phyloP scores from a whole-genome alignment of 2,888 invertebrate species.

The Ornithoptera priamus region DNA sequence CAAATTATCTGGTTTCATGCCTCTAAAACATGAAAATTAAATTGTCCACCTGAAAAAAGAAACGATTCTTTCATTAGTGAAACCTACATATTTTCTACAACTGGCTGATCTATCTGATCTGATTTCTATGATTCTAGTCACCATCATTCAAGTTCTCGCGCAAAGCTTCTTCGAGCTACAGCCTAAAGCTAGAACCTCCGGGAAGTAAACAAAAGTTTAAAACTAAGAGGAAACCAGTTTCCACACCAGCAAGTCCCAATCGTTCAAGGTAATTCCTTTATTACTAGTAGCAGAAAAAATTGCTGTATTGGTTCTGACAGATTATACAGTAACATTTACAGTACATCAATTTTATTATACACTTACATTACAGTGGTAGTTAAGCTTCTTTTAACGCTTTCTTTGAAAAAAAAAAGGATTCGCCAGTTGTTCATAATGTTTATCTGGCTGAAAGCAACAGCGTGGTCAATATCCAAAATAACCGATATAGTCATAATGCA shows the following conservation, averaged over 20 bases:
- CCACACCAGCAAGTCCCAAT: slow-evolving; percentile 96
- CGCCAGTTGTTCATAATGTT: too few species aligned
- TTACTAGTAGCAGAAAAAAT: neutral
- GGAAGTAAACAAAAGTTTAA: slow-evolving; percentile 92
- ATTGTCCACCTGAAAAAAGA: too few species aligned
- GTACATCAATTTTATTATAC: neutral
- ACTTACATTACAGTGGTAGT: neutral
- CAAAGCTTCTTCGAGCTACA: slow-evolving; percentile 98
- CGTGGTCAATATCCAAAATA: too few species aligned
- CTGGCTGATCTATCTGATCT: neutral
- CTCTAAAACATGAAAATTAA: too few species aligned
- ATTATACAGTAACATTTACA: neutral
- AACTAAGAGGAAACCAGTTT: slow-evolving; percentile 93
- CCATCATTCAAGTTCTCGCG: slow-evolving; percentile 98
- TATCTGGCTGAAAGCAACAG: too few species aligned
- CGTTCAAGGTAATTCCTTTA: slow-evolving; percentile 75
- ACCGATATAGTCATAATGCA: too few species aligned
- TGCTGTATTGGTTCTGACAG: neutral
- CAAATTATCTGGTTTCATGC: too few species aligned
- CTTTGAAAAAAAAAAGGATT: too few species aligned
- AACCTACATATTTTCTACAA: too few species aligned
- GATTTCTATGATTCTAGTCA: slow-evolving; percentile 84
- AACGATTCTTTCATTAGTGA: too few species aligned
- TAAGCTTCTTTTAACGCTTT: neutral
- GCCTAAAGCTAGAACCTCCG: slow-evolving; percentile 94